Evolutionary conservation across 1,140 invertebrate species (phyloP).

Genomic region (Ylistrum balloti): DNA sequence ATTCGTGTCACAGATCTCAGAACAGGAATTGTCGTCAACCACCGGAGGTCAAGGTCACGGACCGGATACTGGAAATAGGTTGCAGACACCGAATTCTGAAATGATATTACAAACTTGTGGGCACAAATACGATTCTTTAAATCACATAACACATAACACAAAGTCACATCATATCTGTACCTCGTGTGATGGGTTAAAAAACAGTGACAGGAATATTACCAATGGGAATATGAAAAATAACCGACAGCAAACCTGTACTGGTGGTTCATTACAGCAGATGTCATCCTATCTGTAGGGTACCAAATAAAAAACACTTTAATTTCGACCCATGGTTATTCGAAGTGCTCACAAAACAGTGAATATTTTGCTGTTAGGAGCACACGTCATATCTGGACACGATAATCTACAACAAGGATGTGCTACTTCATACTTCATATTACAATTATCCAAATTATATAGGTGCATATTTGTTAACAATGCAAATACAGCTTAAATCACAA

Average conservation of each 20-base stretch:
- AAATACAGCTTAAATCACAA: too few species aligned
- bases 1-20: background rate
- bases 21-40: background rate
- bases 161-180: background rate
- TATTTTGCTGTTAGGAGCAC: too few species aligned
- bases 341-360: too few species aligned
- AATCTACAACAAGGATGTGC: too few species aligned
- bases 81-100: background rate
- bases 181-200: background rate
- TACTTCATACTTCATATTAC: too few species aligned
- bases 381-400: too few species aligned
- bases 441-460: too few species aligned
- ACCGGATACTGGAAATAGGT: background rate
- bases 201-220: background rate
- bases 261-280: background rate
- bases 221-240: too few species aligned
- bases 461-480: too few species aligned
- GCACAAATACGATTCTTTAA: background rate
- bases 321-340: too few species aligned
- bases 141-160: background rate
- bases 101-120: background rate
- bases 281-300: background rate
- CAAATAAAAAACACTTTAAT: too few species aligned
- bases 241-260: too few species aligned
- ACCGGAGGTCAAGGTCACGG: background rate